A percentile compares a stretch with the other conserved stretches of the same genome.
phyloP scores from a whole-genome alignment of 92 coral and sea anemone genomes.

The Anthopleura xanthogrammica region DNA sequence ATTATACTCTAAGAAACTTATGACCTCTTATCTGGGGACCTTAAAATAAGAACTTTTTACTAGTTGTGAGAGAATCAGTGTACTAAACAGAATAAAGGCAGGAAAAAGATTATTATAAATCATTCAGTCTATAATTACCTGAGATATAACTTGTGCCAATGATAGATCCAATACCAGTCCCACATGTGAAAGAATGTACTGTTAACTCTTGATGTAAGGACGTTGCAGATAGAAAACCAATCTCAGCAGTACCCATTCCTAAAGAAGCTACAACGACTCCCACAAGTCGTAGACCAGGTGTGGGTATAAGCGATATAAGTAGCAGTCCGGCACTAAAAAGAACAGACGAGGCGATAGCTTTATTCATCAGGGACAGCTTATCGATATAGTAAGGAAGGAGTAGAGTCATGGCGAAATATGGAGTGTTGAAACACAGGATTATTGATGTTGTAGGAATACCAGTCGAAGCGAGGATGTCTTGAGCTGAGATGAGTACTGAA shows the following conservation, averaged over 20 bases:
- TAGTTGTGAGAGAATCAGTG: too few species aligned
- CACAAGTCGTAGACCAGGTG: conserved; percentile 14
- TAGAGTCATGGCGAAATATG: conserved; percentile 23
- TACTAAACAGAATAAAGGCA: too few species aligned
- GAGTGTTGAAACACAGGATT: conserved; percentile 24
- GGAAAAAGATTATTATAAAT: not conserved
- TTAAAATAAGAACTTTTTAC: too few species aligned
- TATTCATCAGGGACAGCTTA: conserved; percentile 22
- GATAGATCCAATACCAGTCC: conserved; percentile 26
- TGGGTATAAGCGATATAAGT: conserved; percentile 15
- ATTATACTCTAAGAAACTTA: too few species aligned
- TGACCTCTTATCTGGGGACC: too few species aligned
- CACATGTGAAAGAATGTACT: conserved; percentile 25
- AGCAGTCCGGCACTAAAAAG: conserved; percentile 12
- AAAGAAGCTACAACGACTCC: conserved; percentile 27
- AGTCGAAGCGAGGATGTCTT: conserved; percentile 37
- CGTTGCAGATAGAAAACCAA: conserved; percentile 36
- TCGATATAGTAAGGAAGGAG: conserved; percentile 29
- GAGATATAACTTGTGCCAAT: conserved; percentile 20
- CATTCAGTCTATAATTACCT: not conserved
- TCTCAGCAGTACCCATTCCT: conserved; percentile 32
- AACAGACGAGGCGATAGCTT: conserved; percentile 10
- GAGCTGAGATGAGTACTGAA: conserved; percentile 21
- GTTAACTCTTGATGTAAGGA: conserved; percentile 32
- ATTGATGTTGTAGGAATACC: conserved; percentile 21